Percentiles rank a stretch among this genome's conserved stretches.
These are phyloP conservation scores for Carapus acus DNA, from an alignment of 2,797 vertebrate species.

Conservation along the genomic window DNA sequence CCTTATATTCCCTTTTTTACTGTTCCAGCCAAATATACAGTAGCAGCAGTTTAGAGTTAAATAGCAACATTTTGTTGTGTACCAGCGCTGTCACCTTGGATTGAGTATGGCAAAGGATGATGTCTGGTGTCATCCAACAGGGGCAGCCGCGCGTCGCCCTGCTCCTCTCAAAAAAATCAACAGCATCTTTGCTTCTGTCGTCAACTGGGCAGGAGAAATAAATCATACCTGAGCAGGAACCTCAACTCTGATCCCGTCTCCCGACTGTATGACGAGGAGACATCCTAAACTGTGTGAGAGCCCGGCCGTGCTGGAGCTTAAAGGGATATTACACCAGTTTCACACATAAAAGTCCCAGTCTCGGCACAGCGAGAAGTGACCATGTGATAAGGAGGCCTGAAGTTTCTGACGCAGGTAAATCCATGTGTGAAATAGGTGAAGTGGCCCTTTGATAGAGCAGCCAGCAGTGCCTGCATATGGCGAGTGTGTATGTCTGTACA, in stretches of 20 bases:
- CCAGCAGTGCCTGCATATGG: slow-evolving; percentile 26
- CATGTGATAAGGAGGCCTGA: too few species aligned
- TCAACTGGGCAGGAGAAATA: slow-evolving; percentile 22
- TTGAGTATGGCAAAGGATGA: slow-evolving; percentile 26
- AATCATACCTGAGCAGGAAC: background rate
- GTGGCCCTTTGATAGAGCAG: background rate
- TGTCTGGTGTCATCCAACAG: slow-evolving; percentile 13
- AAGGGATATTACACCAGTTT: slow-evolving; percentile 10
- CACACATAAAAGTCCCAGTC: too few species aligned
- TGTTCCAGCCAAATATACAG: slow-evolving; percentile 61
- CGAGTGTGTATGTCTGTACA: slow-evolving; percentile 28
- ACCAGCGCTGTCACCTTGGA: slow-evolving; percentile 38
- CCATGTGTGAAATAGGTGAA: background rate
- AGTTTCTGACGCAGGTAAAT: too few species aligned
- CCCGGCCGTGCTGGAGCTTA: slow-evolving; percentile 24
- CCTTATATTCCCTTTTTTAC: slow-evolving; percentile 68
- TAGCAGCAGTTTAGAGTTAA: slow-evolving; percentile 66
- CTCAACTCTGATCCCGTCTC: slow-evolving; percentile 9
- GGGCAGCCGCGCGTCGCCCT: slow-evolving; percentile 9
- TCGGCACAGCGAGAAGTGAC: too few species aligned
- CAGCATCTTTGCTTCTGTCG: slow-evolving; percentile 11
- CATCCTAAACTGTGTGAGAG: slow-evolving; percentile 23
- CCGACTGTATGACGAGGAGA: slow-evolving; percentile 35
- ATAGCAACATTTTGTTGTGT: slow-evolving; percentile 50
- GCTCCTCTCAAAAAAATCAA: slow-evolving; percentile 20